A percentile compares a stretch with the other conserved stretches of the same genome.
Conservation (phyloP, 2,888 invertebrate genomes). For the Trachelus tabidus region DNA sequence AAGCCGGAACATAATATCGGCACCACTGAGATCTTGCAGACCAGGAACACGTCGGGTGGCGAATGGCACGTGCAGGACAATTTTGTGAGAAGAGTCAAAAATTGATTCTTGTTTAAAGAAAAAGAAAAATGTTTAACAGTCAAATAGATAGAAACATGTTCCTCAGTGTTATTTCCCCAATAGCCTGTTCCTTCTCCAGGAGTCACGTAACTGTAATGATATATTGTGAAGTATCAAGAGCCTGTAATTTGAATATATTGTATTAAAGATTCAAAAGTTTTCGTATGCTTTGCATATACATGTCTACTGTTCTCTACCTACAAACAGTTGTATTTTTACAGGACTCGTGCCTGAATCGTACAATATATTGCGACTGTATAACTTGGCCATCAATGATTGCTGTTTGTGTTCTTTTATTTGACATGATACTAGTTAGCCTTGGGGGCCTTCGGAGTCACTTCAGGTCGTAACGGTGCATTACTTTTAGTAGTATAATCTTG, state of each 20-base stretch:
- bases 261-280: neutral
- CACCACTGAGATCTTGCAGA: conserved; percentile 24
- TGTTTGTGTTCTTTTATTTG: conserved; percentile 31
- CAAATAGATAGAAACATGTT: neutral
- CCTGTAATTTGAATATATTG: neutral
- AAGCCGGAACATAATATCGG: conserved; percentile 26
- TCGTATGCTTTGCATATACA: neutral
- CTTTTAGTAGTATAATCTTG: neutral
- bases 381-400: neutral
- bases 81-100: neutral
- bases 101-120: neutral
- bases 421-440: conserved; percentile 40
- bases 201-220: neutral
- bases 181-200: neutral
- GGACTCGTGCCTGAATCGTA: neutral
- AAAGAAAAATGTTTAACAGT: neutral
- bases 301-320: neutral
- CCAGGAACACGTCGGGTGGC: conserved; percentile 25
- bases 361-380: neutral
- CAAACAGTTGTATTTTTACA: neutral
- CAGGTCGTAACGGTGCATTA: conserved; percentile 13
- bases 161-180: neutral
- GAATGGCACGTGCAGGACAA: conserved; percentile 27
- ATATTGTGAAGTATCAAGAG: neutral
- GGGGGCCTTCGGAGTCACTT: conserved; percentile 15